Percentiles rank a stretch among this genome's conserved stretches.
Conservation (phyloP, 2,888 invertebrate genomes). For the Selenia dentaria region DNA sequence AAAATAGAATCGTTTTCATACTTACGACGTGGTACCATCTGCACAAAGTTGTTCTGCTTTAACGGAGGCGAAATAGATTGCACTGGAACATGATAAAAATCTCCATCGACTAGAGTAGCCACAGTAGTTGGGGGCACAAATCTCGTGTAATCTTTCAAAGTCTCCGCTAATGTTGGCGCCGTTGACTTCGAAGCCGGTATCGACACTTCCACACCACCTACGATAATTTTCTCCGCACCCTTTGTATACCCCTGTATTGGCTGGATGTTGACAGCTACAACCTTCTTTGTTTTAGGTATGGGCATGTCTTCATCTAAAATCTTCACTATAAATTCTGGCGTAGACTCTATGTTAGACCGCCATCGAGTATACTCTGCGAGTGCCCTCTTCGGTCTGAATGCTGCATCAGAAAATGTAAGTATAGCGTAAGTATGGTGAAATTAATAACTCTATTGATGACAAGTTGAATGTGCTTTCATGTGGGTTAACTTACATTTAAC, state of each 20-base stretch:
- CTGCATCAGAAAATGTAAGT: conserved; percentile 30
- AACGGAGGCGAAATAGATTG: conserved; percentile 24
- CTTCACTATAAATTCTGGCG: conserved; percentile 73
- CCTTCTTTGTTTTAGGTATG: conserved; percentile 44
- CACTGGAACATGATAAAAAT: conserved; percentile 33
- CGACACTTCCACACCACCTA: conserved; percentile 62
- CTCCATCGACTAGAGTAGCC: conserved; percentile 31
- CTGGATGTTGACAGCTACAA: conserved; percentile 67
- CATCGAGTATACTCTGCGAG: conserved; percentile 69
- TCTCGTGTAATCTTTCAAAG: conserved; percentile 59
- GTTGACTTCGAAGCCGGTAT: conserved; percentile 30
- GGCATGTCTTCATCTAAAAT: conserved; percentile 70
- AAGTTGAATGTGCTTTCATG: background rate
- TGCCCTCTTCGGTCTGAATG: conserved; percentile 61
- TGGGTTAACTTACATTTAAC: conserved; percentile 52
- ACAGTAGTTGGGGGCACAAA: conserved; percentile 60
- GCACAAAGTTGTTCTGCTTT: background rate
- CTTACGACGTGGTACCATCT: background rate
- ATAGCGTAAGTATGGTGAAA: background rate
- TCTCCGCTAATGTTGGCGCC: conserved; percentile 23
- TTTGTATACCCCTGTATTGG: conserved; percentile 49
- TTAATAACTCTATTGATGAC: too few relatives aligned
- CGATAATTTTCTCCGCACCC: conserved; percentile 59
- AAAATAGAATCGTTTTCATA: too few relatives aligned
- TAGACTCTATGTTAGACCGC: conserved; percentile 56